Evolutionary conservation across 2,797 vertebrate genomes (phyloP), one percentile per base, ranked within the genome.

Genomic region (Lutjanus argentimaculatus): DNA sequence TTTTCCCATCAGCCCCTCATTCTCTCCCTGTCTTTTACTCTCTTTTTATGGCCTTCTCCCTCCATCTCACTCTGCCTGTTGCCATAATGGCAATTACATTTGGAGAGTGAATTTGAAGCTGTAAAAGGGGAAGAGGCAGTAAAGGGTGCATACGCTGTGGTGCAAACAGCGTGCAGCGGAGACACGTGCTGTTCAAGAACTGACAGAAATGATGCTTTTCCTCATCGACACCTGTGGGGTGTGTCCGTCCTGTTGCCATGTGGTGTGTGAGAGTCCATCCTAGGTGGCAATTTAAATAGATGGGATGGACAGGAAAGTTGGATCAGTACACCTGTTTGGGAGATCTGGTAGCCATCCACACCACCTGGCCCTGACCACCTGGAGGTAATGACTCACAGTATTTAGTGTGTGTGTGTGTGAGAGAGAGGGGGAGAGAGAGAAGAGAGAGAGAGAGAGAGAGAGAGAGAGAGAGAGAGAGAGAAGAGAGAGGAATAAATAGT

Each of bases 351-450:
- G 75, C 71, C 67, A 15, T 87, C 73, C 68, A 51, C 63, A 58
- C 86, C 85, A 86, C 86, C 88, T 91, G 90, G 82, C 66, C 61
- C 17, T 55, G 80, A 45, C 80, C 90, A 88, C 87, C 84, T 91
- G 90, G 74, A 88, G 82, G 49, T 74, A 85, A 79, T 92, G 91
- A 90, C 79, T 89, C 87, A 83, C 67, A n/a, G 62, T 71, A 40
- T 82, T 86, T 57, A 64, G 64, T 5, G 65, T 69, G 49, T 61
- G 16, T 77, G 56, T 46, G 48, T 68, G 46, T 59, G 45, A 30
- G 21, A 49, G 3, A 45, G n/a, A 36, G 30, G 6, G 30, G 6
- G 30, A 30, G 25, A 30, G 25, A 30, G 25, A 30, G 25, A n/a
- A n/a, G n/a, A n/a, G n/a, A n/a, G n/a, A n/a, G n/a, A n/a, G n/a